Evolutionary conservation across 2,797 vertebrate genomes (phyloP).

Genomic region (Nyctibius grandis): DNA sequence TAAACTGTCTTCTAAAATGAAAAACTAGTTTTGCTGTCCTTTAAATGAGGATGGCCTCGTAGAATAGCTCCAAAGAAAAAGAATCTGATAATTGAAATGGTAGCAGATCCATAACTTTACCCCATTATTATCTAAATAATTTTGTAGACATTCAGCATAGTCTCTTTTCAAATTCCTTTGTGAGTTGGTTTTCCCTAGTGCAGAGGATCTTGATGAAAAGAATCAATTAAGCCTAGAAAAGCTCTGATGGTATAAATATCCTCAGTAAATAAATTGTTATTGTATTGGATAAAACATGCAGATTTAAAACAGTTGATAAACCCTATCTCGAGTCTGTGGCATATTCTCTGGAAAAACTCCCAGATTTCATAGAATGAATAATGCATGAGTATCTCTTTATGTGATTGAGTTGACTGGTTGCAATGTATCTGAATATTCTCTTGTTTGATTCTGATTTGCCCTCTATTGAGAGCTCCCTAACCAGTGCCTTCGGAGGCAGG

Average conservation of each 20-base stretch:
- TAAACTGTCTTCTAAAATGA: neutral
- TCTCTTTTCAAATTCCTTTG: neutral
- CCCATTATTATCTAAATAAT: slow-evolving; percentile 34
- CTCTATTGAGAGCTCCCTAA: slow-evolving; percentile 28
- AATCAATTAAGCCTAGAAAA: slow-evolving; percentile 58
- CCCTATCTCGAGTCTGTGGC: slow-evolving; percentile 32
- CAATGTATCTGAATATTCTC: slow-evolving; percentile 47
- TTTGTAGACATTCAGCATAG: slow-evolving; percentile 2
- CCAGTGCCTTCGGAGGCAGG: slow-evolving; percentile 21
- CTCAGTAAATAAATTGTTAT: slow-evolving; percentile 67
- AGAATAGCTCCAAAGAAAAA: slow-evolving; percentile 19
- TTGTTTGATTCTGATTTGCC: slow-evolving; percentile 57
- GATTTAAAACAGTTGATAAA: slow-evolving; percentile 71
- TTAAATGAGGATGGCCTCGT: neutral
- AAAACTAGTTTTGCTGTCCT: slow-evolving; percentile 29
- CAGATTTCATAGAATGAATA: slow-evolving; percentile 70
- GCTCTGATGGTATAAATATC: slow-evolving; percentile 53
- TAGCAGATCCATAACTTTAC: slow-evolving; percentile 42
- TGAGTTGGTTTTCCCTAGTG: slow-evolving; percentile 32
- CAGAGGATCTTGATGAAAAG: slow-evolving; percentile 54
- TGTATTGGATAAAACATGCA: slow-evolving; percentile 63
- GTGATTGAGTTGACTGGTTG: slow-evolving; percentile 57
- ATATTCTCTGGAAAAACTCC: slow-evolving; percentile 70
- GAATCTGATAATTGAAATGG: slow-evolving; percentile 42
- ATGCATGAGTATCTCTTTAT: slow-evolving; percentile 57